Base-by-base conservation (phyloP, 2,888 invertebrate genomes). In the Melieria crassipennis region DNA sequence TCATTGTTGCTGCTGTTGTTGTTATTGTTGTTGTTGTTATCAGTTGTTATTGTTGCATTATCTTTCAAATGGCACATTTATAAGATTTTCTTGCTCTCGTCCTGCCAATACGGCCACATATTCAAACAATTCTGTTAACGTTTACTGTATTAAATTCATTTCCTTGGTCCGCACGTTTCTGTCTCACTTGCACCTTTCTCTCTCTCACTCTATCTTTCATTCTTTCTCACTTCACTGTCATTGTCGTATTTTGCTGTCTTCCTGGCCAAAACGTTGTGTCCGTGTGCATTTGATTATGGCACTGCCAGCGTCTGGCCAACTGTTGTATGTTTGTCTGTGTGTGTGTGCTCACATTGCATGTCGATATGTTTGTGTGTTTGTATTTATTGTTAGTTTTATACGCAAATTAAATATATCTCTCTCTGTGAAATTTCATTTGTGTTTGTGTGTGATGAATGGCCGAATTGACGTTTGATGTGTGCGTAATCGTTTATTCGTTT, bases 141-240 rank as follows among this genome's bases (percentile, higher is more conserved):
- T 50, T 50, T 45, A 3, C 5, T 63, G 52, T 52, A 42, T 65
- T 65, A 65, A 65, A 65, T 52, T 65, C 65, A 65, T 50, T 65
- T 47, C 16, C 65, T 55, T 52, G 52, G 42, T 16, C 11, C 52
- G 43, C 65, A 65, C 11, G 30, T 50, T 52, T 13, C 52, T 52
- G 7, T 7, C 9, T 2, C 11, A 52, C 13, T 52, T 13, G 11
- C 52, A 7, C 4, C 52, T 52, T 9, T 6, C 6, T 52, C 7
- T 52, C 52, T 1, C 11, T 50, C 50, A 3, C 9, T 50, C 11
- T 50, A 10, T 10, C 50, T 50, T 1, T 3, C 10, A 50, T 50
- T 50, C 11, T 50, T 50, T 11, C 50, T 50, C 50, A 50, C 11
- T 9, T 52, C 52, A 13, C 13, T 52, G 9, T 52, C 1, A 11